Conservation (phyloP, 1,140 invertebrate genomes). For the Calliphora vicina region DNA sequence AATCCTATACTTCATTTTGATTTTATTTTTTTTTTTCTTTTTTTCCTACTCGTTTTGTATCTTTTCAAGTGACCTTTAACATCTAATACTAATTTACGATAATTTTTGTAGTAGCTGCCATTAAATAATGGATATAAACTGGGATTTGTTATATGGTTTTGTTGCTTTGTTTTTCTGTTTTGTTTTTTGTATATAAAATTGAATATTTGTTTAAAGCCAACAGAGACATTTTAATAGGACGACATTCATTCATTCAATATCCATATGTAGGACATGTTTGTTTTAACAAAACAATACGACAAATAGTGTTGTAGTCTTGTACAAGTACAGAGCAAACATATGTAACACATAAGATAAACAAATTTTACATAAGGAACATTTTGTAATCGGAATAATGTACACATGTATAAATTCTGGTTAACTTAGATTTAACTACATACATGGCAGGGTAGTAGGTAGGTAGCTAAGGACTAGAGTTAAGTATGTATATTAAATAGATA, state of each 20-base stretch:
- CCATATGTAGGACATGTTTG: neutral
- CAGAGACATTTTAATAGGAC: too few species aligned
- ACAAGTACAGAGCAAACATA: neutral
- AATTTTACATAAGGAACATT: neutral
- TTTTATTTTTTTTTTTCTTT: neutral
- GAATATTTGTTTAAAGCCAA: too few species aligned
- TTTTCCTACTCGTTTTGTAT: neutral
- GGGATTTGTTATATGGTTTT: neutral
- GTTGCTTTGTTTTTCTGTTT: neutral
- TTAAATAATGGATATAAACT: neutral
- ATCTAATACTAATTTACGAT: neutral
- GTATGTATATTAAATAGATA: too few species aligned
- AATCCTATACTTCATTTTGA: neutral
- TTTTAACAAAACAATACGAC: neutral
- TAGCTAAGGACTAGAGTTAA: too few species aligned
- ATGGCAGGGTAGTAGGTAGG: too few species aligned
- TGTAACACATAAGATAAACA: constrained; percentile 4
- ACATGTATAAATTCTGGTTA: neutral
- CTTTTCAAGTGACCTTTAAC: neutral
- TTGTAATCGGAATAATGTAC: neutral
- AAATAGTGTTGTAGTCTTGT: neutral
- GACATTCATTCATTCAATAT: too few species aligned
- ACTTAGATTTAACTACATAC: too few species aligned
- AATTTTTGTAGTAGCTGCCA: neutral
- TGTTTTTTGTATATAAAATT: neutral